These are phyloP conservation scores for Pteropus rufus DNA, from an alignment of 2,797 vertebrate species.

Conservation along the genomic window DNA sequence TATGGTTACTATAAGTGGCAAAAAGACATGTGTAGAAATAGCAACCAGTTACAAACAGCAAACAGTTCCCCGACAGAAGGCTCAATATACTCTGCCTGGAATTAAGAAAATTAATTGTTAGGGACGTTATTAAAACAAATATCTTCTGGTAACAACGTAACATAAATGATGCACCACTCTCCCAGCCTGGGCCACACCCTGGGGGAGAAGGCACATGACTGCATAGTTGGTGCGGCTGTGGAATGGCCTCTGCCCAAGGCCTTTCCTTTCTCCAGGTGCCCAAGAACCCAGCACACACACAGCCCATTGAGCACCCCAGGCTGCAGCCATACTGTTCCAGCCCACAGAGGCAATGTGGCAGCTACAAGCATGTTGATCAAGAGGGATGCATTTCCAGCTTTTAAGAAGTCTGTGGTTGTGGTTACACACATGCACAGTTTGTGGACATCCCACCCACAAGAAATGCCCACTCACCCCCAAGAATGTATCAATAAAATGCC, in stretches of 20 bases:
- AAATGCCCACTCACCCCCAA: background rate
- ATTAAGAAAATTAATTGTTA: background rate
- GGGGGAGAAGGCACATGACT: background rate
- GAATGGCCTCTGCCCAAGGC: background rate
- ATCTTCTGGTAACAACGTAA: background rate
- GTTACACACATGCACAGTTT: background rate
- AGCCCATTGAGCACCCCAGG: background rate
- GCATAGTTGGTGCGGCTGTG: background rate
- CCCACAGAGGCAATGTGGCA: background rate
- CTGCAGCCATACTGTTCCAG: too few relatives aligned
- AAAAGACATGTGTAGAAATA: background rate
- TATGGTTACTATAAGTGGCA: background rate
- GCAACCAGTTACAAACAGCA: background rate
- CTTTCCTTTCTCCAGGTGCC: too few relatives aligned
- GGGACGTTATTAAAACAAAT: background rate
- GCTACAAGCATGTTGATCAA: background rate
- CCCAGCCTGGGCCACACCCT: background rate
- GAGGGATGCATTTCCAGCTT: background rate
- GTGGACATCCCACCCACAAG: background rate
- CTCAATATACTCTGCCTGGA: background rate
- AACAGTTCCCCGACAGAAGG: background rate
- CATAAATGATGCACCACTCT: too few relatives aligned
- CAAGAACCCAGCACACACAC: background rate
- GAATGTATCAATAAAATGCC: background rate
- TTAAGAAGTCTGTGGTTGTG: background rate